A percentile compares a stretch with the other conserved stretches of the same genome.
Conservation (phyloP, 2,113 vertebrate species). For the Oceanodroma tethys region DNA sequence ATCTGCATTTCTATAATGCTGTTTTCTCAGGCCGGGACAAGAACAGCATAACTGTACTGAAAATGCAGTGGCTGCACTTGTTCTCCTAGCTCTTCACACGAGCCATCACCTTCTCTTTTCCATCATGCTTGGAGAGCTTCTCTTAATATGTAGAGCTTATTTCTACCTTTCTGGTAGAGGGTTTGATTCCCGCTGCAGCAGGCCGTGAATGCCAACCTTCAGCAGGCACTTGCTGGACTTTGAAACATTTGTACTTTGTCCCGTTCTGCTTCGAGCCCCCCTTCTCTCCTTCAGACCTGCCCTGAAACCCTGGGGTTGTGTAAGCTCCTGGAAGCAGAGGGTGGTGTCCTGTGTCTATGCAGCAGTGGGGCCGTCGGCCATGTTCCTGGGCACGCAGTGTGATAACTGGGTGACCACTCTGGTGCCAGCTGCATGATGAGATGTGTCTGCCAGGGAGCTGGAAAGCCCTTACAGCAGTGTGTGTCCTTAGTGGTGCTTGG, state of each 20-base stretch:
- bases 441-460: not conserved
- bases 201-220: not conserved
- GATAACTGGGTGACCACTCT: not conserved
- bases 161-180: not conserved
- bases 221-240: not conserved
- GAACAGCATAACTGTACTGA: not conserved
- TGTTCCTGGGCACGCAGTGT: not conserved
- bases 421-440: not conserved
- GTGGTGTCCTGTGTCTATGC: rapidly evolving
- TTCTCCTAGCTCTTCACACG: not conserved
- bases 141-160: not conserved
- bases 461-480: not conserved
- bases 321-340: not conserved
- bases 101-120: not conserved
- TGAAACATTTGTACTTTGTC: rapidly evolving
- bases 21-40: not conserved
- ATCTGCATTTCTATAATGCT: not conserved
- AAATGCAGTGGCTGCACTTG: not conserved
- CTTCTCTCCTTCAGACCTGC: not conserved
- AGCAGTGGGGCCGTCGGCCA: not conserved
- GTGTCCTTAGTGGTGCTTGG: not conserved
- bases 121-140: not conserved
- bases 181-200: not conserved
- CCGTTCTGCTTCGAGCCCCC: rapidly evolving
- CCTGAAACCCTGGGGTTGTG: not conserved